Percentiles rank a stretch among this genome's conserved stretches.
Evolutionary conservation across 2,113 vertebrate genomes (phyloP).

Genomic region (Osmerus eperlanus): DNA sequence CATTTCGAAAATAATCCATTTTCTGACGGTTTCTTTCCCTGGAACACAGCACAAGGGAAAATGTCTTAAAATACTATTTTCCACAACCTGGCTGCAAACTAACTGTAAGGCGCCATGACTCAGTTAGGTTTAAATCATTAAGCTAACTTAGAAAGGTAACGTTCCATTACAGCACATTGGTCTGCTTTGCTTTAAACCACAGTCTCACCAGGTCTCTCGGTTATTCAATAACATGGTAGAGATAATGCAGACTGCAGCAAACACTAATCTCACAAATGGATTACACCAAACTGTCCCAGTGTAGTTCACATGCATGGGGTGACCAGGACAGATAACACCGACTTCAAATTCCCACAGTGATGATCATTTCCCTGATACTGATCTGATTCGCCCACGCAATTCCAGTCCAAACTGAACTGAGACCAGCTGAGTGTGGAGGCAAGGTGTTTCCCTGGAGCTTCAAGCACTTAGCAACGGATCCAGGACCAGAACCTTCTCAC

Average conservation of each 20-base stretch:
- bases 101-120: not conserved
- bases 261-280: constrained; percentile 33
- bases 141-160: not conserved
- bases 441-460: too few species aligned
- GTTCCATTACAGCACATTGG: not conserved
- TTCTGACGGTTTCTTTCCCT: constrained; percentile 29
- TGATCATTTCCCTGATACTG: too few species aligned
- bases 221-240: constrained; percentile 1
- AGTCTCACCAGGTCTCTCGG: not conserved
- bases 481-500: not conserved
- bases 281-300: constrained; percentile 8
- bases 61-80: constrained; percentile 28
- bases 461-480: not conserved
- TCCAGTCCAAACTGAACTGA: too few species aligned
- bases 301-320: too few species aligned
- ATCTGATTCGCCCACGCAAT: too few species aligned
- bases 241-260: constrained; percentile 3
- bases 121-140: not conserved
- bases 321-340: too few species aligned
- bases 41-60: constrained; percentile 27
- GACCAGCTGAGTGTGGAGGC: too few species aligned
- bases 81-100: constrained; percentile 6
- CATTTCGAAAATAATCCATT: constrained; percentile 40
- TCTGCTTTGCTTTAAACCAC: too few species aligned
- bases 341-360: too few species aligned